Conservation (phyloP, 2,888 invertebrate genomes). For the Tipula helvola region DNA sequence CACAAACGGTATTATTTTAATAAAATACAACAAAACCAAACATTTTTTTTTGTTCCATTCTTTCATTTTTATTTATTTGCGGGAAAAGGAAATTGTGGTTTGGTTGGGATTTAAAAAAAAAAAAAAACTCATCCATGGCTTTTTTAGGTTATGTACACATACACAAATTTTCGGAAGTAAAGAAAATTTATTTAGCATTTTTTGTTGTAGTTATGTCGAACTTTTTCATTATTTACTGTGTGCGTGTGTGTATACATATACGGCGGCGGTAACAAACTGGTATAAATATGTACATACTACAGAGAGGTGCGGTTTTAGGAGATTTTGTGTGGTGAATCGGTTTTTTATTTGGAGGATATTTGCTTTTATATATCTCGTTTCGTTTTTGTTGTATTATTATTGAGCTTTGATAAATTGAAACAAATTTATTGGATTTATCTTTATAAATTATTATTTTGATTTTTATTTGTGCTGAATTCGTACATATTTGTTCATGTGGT, state of each 20-base stretch:
- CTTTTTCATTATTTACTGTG: background rate
- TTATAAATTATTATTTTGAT: background rate
- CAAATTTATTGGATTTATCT: background rate
- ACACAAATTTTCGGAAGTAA: background rate
- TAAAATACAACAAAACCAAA: background rate
- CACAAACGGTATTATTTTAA: background rate
- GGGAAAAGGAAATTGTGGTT: background rate
- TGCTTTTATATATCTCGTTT: background rate
- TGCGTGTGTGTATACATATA: background rate
- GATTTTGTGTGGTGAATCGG: background rate
- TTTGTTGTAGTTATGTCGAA: background rate
- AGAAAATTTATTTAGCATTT: background rate
- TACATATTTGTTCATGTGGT: background rate
- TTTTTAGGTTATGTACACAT: background rate
- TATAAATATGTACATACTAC: background rate
- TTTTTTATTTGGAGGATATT: background rate
- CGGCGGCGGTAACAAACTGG: background rate
- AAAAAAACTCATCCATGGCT: background rate
- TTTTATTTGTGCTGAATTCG: background rate
- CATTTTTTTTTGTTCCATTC: background rate
- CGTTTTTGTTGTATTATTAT: background rate
- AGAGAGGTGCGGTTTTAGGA: background rate
- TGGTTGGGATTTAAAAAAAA: background rate
- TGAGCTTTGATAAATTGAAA: background rate
- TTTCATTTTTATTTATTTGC: background rate